Percentiles rank a stretch among this genome's conserved stretches.
Evolutionary conservation across 2,888 invertebrate species (phyloP).

Genomic region (Phaonia tiefii): DNA sequence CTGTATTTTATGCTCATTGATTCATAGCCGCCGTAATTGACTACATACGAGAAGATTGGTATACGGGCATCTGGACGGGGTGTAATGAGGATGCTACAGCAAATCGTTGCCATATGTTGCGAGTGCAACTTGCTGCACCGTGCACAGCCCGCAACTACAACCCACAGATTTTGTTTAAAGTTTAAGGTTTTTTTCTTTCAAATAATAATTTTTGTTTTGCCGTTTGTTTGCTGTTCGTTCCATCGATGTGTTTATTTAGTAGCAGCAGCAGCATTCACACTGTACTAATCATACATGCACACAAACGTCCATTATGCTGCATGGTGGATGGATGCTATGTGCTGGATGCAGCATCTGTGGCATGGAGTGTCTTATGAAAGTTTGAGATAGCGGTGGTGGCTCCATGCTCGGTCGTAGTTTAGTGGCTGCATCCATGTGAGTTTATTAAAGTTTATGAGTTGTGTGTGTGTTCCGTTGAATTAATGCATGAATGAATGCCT

Average conservation of each 20-base stretch:
- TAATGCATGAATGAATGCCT: slow-evolving; percentile 37
- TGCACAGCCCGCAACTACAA: background rate
- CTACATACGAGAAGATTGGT: slow-evolving; percentile 2
- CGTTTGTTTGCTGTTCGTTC: slow-evolving; percentile 8
- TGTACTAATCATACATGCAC: slow-evolving; percentile 45
- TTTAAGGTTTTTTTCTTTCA: background rate
- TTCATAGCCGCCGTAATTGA: slow-evolving; percentile 23
- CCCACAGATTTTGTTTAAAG: slow-evolving; percentile 32
- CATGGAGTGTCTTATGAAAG: too few species aligned
- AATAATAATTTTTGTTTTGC: slow-evolving; percentile 29
- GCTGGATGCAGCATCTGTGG: background rate
- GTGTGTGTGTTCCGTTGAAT: slow-evolving; percentile 21
- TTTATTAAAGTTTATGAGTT: slow-evolving; percentile 34
- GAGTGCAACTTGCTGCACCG: slow-evolving; percentile 1
- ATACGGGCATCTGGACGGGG: background rate
- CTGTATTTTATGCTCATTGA: slow-evolving; percentile 37
- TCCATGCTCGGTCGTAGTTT: background rate
- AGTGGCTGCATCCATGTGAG: background rate
- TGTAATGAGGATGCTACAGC: background rate
- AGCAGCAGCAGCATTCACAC: slow-evolving; percentile 35
- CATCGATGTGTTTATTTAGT: slow-evolving; percentile 45
- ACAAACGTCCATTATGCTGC: background rate
- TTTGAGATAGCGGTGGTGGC: background rate
- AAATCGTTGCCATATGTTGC: background rate
- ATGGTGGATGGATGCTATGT: background rate